phyloP scores from a whole-genome alignment of 2,888 invertebrate species.

The Sesia apiformis region DNA sequence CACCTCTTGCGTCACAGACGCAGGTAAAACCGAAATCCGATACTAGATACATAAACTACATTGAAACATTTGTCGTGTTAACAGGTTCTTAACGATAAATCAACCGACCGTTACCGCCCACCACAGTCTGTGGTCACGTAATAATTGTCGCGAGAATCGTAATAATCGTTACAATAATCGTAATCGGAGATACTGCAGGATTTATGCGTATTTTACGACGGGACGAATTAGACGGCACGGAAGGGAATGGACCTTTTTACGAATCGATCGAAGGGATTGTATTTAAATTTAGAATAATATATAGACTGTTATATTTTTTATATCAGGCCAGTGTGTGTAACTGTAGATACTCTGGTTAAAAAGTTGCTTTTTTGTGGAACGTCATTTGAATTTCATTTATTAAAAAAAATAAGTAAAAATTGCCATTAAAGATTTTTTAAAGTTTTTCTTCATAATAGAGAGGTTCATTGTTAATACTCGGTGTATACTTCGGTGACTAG shows the following conservation, averaged over 20 bases:
- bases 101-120: neutral
- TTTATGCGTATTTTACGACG: constrained; percentile 24
- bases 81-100: neutral
- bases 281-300: neutral
- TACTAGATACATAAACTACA: neutral
- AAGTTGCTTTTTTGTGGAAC: too few relatives aligned
- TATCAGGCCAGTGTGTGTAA: too few relatives aligned
- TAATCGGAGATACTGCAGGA: constrained; percentile 2
- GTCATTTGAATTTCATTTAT: too few relatives aligned
- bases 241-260: constrained; percentile 24
- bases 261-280: constrained; percentile 1
- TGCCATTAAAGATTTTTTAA: too few relatives aligned
- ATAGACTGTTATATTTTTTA: too few relatives aligned
- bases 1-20: too few relatives aligned
- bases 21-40: neutral
- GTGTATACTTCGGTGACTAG: too few relatives aligned
- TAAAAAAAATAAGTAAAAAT: too few relatives aligned
- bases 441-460: too few relatives aligned
- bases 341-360: too few relatives aligned
- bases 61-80: neutral
- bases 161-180: neutral
- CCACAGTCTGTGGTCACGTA: neutral
- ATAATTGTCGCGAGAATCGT: neutral
- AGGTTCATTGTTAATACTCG: too few relatives aligned
- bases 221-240: constrained; percentile 17